These are phyloP conservation scores for Alligator sinensis DNA, from an alignment of 2,113 vertebrate genomes.

Conservation along the genomic window DNA sequence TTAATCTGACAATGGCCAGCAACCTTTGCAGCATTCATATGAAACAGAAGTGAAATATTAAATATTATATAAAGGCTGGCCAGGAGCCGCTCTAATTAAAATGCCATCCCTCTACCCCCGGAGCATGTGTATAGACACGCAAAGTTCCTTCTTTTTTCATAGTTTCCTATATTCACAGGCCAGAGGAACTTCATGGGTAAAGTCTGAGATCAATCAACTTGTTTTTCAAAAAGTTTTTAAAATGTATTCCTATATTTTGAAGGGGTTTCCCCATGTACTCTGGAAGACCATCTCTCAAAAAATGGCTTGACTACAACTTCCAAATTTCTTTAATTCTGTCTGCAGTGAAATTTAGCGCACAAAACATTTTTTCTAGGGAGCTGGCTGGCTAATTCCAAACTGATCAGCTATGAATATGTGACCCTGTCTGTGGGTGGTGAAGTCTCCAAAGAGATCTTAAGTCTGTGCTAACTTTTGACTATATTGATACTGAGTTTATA, in stretches of 20 bases:
- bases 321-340: neutral
- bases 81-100: too few species aligned
- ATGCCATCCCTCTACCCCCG: too few species aligned
- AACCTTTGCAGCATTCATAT: neutral
- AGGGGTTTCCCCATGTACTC: neutral
- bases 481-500: neutral
- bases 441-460: neutral
- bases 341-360: neutral
- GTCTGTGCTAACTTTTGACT: neutral
- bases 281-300: constrained; percentile 11
- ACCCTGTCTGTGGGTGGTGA: neutral
- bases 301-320: neutral
- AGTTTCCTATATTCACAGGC: neutral
- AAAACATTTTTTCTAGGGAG: neutral
- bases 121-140: neutral
- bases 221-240: neutral
- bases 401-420: neutral
- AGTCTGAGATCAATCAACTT: neutral
- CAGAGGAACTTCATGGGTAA: neutral
- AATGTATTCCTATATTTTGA: neutral
- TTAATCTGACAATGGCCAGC: neutral
- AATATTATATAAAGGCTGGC: too few species aligned
- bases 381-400: constrained; percentile 27
- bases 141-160: neutral
- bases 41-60: neutral